A percentile compares a stretch with the other conserved stretches of the same genome.
Evolutionary conservation across 2,113 vertebrate genomes (phyloP).

Genomic region (Danionella cerebrum): DNA sequence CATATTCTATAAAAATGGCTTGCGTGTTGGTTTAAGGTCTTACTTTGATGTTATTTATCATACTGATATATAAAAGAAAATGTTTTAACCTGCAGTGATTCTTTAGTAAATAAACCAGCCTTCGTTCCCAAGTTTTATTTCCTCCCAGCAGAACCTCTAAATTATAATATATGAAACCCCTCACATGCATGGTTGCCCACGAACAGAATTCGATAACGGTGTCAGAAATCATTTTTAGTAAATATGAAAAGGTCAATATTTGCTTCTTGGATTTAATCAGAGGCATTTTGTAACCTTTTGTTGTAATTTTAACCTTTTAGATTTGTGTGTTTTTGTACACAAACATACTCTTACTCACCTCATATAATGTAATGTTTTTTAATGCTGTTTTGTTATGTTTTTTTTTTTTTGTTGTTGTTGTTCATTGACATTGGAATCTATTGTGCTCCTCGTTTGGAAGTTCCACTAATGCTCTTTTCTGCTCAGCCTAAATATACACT

Average conservation of each 20-base stretch:
- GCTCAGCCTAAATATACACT: too few relatives aligned
- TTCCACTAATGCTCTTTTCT: too few relatives aligned
- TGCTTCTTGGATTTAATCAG: background rate
- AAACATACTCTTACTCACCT: too few relatives aligned
- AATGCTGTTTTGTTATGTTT: too few relatives aligned
- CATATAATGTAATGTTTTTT: too few relatives aligned
- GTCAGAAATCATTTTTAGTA: background rate
- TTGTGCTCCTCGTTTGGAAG: too few relatives aligned
- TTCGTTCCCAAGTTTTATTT: background rate
- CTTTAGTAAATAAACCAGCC: background rate
- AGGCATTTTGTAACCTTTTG: background rate
- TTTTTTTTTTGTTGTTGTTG: too few relatives aligned
- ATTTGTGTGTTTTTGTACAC: too few relatives aligned
- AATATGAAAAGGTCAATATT: background rate
- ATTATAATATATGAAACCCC: background rate
- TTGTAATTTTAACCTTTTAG: background rate
- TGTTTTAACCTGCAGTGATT: background rate
- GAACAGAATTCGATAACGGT: background rate
- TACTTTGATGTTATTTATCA: constrained; percentile 21
- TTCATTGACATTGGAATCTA: too few relatives aligned
- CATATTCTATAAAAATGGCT: constrained; percentile 18
- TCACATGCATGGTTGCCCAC: background rate
- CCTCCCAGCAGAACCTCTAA: background rate
- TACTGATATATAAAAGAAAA: background rate
- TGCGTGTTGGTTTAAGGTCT: constrained; percentile 19